Evolutionary conservation across 2,113 vertebrate species (phyloP).

Genomic region (Ageneiosus marmoratus): DNA sequence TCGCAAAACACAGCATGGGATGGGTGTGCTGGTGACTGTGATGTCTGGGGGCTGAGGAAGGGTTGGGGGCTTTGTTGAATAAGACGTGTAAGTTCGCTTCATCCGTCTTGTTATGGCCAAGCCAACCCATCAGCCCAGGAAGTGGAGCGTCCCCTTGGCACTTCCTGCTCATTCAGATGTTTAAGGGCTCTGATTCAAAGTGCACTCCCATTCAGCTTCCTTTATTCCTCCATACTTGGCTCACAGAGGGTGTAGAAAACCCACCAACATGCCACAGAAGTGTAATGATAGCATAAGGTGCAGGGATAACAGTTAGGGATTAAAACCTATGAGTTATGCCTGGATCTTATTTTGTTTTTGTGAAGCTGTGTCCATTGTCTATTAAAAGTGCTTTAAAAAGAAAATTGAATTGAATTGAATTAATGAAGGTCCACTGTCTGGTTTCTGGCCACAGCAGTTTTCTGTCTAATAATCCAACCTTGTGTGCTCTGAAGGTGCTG

Average conservation of each 20-base stretch:
- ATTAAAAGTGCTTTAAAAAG: too few relatives aligned
- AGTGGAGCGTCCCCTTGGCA: slow-evolving; percentile 4
- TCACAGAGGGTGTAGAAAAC: not conserved
- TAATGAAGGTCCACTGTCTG: not conserved
- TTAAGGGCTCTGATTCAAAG: slow-evolving; percentile 10
- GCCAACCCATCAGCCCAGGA: not conserved
- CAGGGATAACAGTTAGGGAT: too few relatives aligned
- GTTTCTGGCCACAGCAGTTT: not conserved
- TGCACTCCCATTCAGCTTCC: not conserved
- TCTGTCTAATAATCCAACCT: slow-evolving; percentile 3
- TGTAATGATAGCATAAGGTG: too few relatives aligned
- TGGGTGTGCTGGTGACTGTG: not conserved
- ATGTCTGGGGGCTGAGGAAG: not conserved
- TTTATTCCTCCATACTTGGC: not conserved
- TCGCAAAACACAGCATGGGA: slow-evolving; percentile 30
- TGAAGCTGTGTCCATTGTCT: too few relatives aligned
- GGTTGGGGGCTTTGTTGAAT: not conserved
- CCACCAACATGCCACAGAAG: not conserved
- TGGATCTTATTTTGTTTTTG: too few relatives aligned
- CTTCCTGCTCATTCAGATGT: slow-evolving; percentile 29
- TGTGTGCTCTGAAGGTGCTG: slow-evolving; percentile 24
- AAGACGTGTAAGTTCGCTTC: not conserved
- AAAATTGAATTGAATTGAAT: too few relatives aligned
- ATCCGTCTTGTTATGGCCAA: slow-evolving; percentile 10
- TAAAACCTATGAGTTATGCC: too few relatives aligned